phyloP scores from a whole-genome alignment of 64 coral and sea anemone species.

The Actinia equina region DNA sequence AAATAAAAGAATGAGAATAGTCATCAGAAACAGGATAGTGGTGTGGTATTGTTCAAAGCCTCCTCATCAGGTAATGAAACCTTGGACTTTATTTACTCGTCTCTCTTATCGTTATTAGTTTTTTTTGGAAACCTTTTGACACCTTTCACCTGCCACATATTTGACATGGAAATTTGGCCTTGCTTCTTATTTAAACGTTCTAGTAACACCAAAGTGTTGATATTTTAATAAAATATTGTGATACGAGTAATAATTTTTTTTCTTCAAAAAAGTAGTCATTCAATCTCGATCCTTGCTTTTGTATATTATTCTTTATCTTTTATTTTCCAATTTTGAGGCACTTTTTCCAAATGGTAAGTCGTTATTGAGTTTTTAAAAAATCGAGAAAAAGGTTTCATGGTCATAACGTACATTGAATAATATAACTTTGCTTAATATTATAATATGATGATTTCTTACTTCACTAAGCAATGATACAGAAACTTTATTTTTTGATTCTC shows the following conservation, averaged over 20 bases:
- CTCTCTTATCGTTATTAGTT: background rate
- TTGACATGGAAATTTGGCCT: background rate
- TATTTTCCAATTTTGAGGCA: no score
- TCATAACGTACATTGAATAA: no score
- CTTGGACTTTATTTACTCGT: background rate
- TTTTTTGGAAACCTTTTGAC: background rate
- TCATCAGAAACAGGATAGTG: no score
- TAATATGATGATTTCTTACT: no score
- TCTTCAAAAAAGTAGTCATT: background rate
- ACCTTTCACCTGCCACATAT: background rate
- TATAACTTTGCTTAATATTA: no score
- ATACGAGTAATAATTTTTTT: background rate
- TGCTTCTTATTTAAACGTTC: background rate
- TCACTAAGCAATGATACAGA: no score
- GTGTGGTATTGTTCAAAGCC: background rate
- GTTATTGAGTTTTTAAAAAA: no score
- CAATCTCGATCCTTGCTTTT: background rate
- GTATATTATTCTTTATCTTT: background rate
- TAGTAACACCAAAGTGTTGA: background rate
- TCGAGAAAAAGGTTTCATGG: no score
- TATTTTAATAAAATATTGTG: background rate
- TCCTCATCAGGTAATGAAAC: background rate
- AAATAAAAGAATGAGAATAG: background rate
- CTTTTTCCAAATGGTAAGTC: no score
- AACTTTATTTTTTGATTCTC: background rate